Evolutionary conservation across 2,113 vertebrate genomes (phyloP), one percentile per base, ranked within the genome.

Genomic region (Clarias gariepinus): DNA sequence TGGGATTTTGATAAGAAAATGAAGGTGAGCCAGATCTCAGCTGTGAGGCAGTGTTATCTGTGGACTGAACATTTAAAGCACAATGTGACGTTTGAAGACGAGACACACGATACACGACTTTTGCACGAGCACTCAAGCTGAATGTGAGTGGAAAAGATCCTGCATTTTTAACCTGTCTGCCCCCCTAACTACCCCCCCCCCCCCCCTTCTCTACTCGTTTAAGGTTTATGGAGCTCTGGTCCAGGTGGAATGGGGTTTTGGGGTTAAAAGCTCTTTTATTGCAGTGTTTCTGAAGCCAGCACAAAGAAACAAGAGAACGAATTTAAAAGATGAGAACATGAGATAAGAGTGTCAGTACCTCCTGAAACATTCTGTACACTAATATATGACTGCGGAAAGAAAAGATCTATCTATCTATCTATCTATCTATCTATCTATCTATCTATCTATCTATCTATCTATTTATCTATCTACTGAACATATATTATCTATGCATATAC

Each of bases 241-340:
- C 91, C 92, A 93, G 92, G 91, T 94, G 92, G 93, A 81, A 86
- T 87, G 41, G 82, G 84, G 90, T 92, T 92, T 91, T 36, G 78
- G 82, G 90, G 92, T 93, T 91, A 92, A 93, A 91, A 90, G 84
- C 91, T 89, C 87, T 93, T 94, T 93, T 94, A 95, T 93, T 92
- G 92, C 87, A 87, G 74, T 80, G 87, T 89, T 92, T 94, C 93
- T 92, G 91, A 92, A 92, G 90, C 82, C 87, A 89, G 88, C 41
- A 85, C 88, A 82, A 91, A 87, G 91, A 90, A 93, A 89, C 86
- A 87, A 88, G 90, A 94, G 90, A 93, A 88, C 84, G 2, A 16
- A 86, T 91, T 90, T 93, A 91, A 86, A 89, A 93, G 93, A 94
- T 94, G 88, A 90, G 16, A 91, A 85, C 28, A 81, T 47, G 68